Base-by-base conservation (phyloP, 1,140 invertebrate species). In the Drosophila navojoa region DNA sequence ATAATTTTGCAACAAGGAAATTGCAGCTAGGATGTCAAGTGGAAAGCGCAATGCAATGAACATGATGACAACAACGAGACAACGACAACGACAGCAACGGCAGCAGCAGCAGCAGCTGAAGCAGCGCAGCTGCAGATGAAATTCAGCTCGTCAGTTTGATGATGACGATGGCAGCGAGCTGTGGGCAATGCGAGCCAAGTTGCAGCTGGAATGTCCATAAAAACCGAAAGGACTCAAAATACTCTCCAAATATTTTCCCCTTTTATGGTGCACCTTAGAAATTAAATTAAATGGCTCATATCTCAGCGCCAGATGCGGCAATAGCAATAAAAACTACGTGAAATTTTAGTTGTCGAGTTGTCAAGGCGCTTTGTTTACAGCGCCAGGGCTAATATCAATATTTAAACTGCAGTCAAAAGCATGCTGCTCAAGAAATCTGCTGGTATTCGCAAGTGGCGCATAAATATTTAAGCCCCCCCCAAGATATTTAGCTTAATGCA, bases 1-100 rank as follows among this genome's bases (percentile, higher is more conserved):
- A 86, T 86, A 87, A 89, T 86, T 86, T 76, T 53, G 71, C 76
- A 86, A 89, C 72, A 86, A 71, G 82, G 79, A 86, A 86, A 86
- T 86, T 86, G 82, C 82, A 79, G 76, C 50, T 70, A 76, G 76
- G 76, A 82, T 89, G 84, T 86, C 84, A 87, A 86, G 84, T 82
- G 81, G 77, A 85, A 85, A 77, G 70, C 61, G 64, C 58, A 87
- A 77, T 79, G 76, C 84, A 87, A 82, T 79, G 79, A 76, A 79
- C 78, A 78, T 76, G 57, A 60, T 55, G 71, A 55, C 64, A 40
- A 60, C 53, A 62, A 71, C 62, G 69, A 82, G 71, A 67, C 73
- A 68, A 55, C 76, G 35, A 5, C 42, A 15, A 44, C 42, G 42
- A 22, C 19, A 22, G 19, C 19, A 22, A 22, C 19, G 3, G 19